phyloP scores from a whole-genome alignment of 2,113 vertebrate genomes.

The Amblyornis subalaris region DNA sequence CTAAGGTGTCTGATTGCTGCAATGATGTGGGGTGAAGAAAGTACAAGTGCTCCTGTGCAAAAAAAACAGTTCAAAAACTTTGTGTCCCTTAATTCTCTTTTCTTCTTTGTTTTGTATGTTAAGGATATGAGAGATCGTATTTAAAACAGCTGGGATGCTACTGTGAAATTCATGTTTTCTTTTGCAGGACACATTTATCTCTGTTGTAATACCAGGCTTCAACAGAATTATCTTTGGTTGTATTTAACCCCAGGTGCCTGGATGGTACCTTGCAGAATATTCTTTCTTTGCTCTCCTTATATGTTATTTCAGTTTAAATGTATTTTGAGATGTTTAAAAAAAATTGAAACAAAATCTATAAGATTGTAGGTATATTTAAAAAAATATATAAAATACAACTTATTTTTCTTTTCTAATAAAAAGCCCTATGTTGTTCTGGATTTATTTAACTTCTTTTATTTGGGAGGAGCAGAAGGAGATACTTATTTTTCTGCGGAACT shows the following conservation, averaged over 20 bases:
- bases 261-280: neutral
- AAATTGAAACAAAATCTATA: neutral
- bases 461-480: neutral
- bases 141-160: neutral
- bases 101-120: neutral
- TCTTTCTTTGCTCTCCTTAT: neutral
- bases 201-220: neutral
- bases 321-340: neutral
- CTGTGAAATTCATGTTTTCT: neutral
- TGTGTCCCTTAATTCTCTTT: neutral
- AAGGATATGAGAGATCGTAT: neutral
- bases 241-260: neutral
- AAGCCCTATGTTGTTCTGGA: neutral
- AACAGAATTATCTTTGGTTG: neutral
- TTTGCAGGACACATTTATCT: neutral
- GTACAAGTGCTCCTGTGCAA: neutral
- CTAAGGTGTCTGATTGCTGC: neutral
- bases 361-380: neutral
- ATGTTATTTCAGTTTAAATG: neutral
- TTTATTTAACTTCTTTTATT: neutral
- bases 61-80: neutral
- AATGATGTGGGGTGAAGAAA: neutral
- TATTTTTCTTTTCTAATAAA: neutral
- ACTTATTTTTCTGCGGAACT: neutral
- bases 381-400: neutral